Evolutionary conservation across 35 echinoderm and acorn worm species (phyloP).

Genomic region (Heliocidaris tuberculata): DNA sequence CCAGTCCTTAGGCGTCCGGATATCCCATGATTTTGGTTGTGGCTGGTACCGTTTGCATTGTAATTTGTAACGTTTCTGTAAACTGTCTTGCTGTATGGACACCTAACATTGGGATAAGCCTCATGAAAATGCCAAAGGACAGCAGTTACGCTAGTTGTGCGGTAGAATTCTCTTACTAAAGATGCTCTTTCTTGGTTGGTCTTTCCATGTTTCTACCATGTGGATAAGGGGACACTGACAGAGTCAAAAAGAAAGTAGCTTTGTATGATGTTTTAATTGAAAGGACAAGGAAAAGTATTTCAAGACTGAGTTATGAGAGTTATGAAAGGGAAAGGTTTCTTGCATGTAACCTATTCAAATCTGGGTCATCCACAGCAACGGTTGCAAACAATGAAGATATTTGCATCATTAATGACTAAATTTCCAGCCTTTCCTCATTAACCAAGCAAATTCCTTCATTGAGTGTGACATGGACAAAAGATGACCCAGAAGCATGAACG

Average conservation of each 20-base stretch:
- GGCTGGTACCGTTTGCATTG: slow-evolving; percentile 6
- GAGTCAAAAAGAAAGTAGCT: neutral
- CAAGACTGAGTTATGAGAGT: neutral
- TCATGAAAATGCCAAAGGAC: neutral
- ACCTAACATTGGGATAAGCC: neutral
- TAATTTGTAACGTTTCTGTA: neutral
- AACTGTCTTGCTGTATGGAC: neutral
- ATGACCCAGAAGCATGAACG: neutral
- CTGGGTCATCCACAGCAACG: neutral
- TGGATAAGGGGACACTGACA: neutral
- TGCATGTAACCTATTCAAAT: neutral
- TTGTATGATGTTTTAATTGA: neutral
- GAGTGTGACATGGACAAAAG: neutral
- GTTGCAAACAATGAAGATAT: neutral
- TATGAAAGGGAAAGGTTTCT: neutral
- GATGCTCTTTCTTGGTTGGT: neutral
- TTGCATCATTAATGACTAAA: neutral
- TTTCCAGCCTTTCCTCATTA: slow-evolving; percentile 14
- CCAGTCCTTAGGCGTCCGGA: neutral
- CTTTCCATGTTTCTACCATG: neutral
- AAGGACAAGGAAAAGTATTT: neutral
- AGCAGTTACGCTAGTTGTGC: neutral
- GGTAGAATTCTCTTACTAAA: slow-evolving; percentile 14
- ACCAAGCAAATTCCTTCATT: neutral
- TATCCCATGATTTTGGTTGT: neutral